Evolutionary conservation across 2,888 invertebrate genomes (phyloP), one percentile per base, ranked within the genome.

Genomic region (Andrena bicolor): DNA sequence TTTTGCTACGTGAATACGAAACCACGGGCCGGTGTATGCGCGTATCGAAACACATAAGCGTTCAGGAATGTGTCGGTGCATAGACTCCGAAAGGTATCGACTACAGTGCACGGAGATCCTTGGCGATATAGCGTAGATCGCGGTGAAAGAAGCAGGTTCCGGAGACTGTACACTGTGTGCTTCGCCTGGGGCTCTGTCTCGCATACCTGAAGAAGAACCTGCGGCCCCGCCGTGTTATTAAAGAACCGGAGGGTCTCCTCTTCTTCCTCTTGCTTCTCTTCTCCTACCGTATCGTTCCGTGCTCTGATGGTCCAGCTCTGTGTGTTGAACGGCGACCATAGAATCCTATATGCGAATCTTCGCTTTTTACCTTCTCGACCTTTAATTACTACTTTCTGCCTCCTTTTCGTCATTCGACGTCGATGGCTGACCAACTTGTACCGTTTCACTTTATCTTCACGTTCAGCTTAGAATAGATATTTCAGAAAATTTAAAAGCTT

Each of bases 191-290:
- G 83, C 79, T 65, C 76, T 79, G 80, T 76, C 78, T 84, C 87
- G 89, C 88, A 90, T 89, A 89, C 89, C 89, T 89, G 86, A 86
- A 86, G 84, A 89, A 83, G 87, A 79, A 83, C 86, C 83, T 82
- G 78, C 83, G 86, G 86, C 82, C 83, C 88, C 85, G 88, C 87
- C 88, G 88, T 91, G 88, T 91, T 91, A 91, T 91, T 91, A 91
- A 90, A 90, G 90, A 90, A 87, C 89, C 88, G 75, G 86, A 85
- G 84, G 85, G 84, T 83, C 82, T 82, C 76, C 79, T 77, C 78
- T 75, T 78, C 81, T 72, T 84, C 77, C 81, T 80, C 76, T 56
- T 77, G 56, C 79, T 80, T 70, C 56, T 77, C 71, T 69, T 64
- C 58, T 71, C 75, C 72, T 72, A 66, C 68, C 79, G 76, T 72